Base-by-base conservation (phyloP, 1,140 invertebrate species). In the Procambarus virginalis region DNA sequence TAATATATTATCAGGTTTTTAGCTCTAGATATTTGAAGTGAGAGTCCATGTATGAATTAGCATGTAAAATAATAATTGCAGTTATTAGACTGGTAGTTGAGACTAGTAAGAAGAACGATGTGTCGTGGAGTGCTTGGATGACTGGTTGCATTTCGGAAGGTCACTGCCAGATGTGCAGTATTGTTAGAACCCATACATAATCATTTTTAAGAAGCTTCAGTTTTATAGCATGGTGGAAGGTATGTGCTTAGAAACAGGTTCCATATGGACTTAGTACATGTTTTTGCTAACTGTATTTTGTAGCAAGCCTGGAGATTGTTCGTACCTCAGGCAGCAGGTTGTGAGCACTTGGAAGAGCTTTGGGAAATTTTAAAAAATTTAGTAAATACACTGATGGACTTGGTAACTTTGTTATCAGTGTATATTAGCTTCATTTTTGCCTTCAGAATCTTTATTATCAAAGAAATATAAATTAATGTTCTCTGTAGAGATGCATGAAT, bases 401-500 rank as follows among this genome's bases (percentile, higher is more conserved):
- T 45, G 68, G 68, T 5, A 73, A 73, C n/a, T 73, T 34, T 73
- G 10, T 73, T 45, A 73, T 73, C 68, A 34, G n/a, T 73, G 68
- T 73, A 73, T 22, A 8, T 34, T 20, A 73, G 68, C 5, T 22
- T 20, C 12, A 1, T 73, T 22, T 20, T 73, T 73, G 22, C 68
- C 68, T 73, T 34, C 8, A 9, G 20, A 73, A 6, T 34, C 68
- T 34, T 34, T 20, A 73, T 4, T 73, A 73, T 73, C 5, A 55
- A 12, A 12, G 60, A 64, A 73, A 10, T 34, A 73, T 34, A 34
- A 20, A 73, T 34, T 73, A 73, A 73, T 4, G 68, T 73, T 73
- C n/a, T 73, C 68, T 73, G 68, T 73, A 34, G n/a, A 73, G 68
- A 4, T 73, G 68, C 68, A 73, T 73, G 68, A 73, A 73, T 34